These are phyloP conservation scores for Antitype chi DNA, from an alignment of 2,888 invertebrate genomes.

Conservation along the genomic window DNA sequence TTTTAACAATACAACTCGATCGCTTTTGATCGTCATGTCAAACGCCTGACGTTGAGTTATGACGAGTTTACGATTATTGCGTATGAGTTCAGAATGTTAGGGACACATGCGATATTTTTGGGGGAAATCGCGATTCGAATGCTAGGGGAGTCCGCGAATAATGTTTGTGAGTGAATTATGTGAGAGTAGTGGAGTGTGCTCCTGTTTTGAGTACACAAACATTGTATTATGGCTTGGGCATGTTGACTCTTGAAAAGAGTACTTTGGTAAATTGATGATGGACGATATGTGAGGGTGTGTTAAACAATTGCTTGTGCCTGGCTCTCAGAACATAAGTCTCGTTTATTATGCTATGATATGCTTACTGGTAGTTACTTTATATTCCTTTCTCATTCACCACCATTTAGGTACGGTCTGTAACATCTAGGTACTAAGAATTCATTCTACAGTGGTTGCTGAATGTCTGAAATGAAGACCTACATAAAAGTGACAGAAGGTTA, in stretches of 20 bases:
- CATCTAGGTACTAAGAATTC: background rate
- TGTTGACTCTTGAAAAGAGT: constrained; percentile 18
- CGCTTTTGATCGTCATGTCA: constrained; percentile 48
- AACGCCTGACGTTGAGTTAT: constrained; percentile 50
- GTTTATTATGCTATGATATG: background rate
- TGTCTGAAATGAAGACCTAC: background rate
- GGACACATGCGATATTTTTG: constrained; percentile 14
- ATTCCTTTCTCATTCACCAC: background rate
- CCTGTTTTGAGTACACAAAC: constrained; percentile 40
- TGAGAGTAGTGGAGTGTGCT: constrained; percentile 25
- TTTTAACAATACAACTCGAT: constrained; percentile 51
- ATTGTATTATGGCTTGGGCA: constrained; percentile 24
- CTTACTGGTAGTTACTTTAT: background rate
- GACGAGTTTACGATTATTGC: constrained; percentile 52
- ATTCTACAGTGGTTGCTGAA: background rate
- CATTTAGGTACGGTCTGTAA: background rate
- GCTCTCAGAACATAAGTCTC: no score
- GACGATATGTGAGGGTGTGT: background rate
- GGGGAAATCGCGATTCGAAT: constrained; percentile 20
- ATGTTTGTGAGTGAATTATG: constrained; percentile 30
- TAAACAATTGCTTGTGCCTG: background rate
- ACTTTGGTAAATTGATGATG: background rate
- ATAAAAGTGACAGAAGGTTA: background rate
- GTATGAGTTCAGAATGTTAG: constrained; percentile 22
- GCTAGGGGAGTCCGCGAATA: constrained; percentile 30